A percentile compares a stretch with the other conserved stretches of the same genome.
These are phyloP conservation scores for Erpornis zantholeuca DNA, from an alignment of 2,113 vertebrate genomes.

Conservation along the genomic window DNA sequence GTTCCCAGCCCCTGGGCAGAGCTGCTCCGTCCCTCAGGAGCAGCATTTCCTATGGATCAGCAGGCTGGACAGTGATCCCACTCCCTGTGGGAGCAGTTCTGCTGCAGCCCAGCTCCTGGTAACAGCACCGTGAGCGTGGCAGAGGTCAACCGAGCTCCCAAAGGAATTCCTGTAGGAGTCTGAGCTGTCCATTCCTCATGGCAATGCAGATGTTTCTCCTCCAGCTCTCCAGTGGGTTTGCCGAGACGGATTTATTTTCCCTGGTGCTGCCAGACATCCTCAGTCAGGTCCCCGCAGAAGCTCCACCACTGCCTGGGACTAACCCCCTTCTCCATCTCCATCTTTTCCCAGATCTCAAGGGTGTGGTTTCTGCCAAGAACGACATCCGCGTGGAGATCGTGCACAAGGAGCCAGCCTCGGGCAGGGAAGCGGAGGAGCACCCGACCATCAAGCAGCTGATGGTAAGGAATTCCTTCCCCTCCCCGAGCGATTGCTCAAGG, in stretches of 20 bases:
- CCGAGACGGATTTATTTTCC: background rate
- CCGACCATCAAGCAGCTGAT: constrained; percentile 95
- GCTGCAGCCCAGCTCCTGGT: background rate
- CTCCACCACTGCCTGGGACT: rapidly evolving
- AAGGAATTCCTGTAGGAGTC: rapidly evolving
- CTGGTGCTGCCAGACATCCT: too few relatives aligned
- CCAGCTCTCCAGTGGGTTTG: rapidly evolving
- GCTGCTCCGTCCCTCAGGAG: background rate
- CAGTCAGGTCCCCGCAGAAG: background rate
- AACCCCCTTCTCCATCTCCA: background rate
- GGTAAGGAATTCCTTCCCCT: constrained; percentile 76
- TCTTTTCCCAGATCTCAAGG: constrained; percentile 87
- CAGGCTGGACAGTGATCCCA: background rate
- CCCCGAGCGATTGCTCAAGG: background rate
- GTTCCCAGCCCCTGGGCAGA: background rate
- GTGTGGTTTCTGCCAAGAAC: constrained; percentile 95
- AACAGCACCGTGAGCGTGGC: rapidly evolving
- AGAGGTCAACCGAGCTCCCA: background rate
- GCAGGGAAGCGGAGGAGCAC: constrained; percentile 89
- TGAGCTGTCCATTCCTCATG: rapidly evolving
- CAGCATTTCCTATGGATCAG: background rate
- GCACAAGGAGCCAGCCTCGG: constrained; percentile 92
- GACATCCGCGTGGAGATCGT: constrained; percentile 99
- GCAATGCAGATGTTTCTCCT: background rate
- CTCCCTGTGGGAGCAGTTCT: background rate